Evolutionary conservation across 2,888 invertebrate genomes (phyloP), one percentile per base, ranked within the genome.

Genomic region (Colletes collaris): DNA sequence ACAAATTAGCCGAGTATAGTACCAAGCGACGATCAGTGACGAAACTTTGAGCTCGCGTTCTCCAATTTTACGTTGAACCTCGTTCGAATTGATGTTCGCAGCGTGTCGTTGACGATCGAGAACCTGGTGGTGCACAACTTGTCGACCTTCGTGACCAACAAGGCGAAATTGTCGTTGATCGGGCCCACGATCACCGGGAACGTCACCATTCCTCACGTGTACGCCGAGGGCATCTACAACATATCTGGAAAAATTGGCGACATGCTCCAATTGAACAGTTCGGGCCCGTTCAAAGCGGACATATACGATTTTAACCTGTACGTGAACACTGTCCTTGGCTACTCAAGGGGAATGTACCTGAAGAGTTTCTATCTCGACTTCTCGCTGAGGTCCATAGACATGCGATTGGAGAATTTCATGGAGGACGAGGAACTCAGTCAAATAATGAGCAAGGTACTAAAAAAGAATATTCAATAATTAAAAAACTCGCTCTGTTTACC

Each of bases 361-460:
- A 91, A 90, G 70, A 90, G 86, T 60, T 90, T 92, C 68, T 90
- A 92, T 7, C 84, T 92, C 6, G 92, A 92, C 40, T 92, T 91
- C 63, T 86, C 88, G 0, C 78, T 92, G 44, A 75, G 78, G 0
- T 80, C 86, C 0, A 75, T 89, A 1, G 83, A 89, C 16, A 76
- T 89, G 37, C 60, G 78, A 0, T 70, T 92, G 19, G 87, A 88
- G 4, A 89, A 91, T 72, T 91, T 92, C 27, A 91, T 91, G 90
- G 90, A 90, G 3, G 89, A 88, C 35, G 83, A 88, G 0, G 85
- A 89, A 68, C 69, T 88, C 11, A 89, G 89, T 10, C 63, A 71
- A 10, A 85, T 91, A 13, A 86, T 92, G 87, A 91, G 89, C 64
- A 86, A 90, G 86, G 92, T 91, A 27, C 27, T 27, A 27, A 27